phyloP scores from a whole-genome alignment of 2,797 vertebrate genomes.

The Acropternis orthonyx region DNA sequence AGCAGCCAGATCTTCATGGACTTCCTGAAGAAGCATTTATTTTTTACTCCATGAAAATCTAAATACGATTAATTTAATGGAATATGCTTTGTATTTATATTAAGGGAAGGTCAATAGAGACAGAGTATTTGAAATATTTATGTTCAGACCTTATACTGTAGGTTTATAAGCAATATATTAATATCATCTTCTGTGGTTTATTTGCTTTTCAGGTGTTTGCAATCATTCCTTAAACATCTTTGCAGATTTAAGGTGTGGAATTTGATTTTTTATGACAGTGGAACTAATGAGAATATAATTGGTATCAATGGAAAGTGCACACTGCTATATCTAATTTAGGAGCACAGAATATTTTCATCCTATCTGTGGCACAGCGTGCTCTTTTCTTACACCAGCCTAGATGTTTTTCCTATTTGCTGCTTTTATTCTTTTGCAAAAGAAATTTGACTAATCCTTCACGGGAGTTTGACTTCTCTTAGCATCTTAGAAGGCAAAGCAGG shows the following conservation, averaged over 20 bases:
- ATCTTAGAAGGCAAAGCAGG: neutral
- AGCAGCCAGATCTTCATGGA: neutral
- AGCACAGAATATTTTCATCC: neutral
- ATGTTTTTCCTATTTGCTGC: neutral
- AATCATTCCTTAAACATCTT: neutral
- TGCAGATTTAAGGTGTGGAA: neutral
- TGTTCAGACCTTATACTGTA: neutral
- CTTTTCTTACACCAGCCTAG: neutral
- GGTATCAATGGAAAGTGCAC: neutral
- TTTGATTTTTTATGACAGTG: neutral
- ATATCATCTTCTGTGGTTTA: neutral
- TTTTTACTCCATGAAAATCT: neutral
- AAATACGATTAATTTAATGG: neutral
- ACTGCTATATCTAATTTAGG: neutral
- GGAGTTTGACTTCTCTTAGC: neutral
- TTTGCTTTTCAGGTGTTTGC: neutral
- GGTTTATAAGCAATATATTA: neutral
- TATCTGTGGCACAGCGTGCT: neutral
- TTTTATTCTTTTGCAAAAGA: neutral
- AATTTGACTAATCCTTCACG: neutral
- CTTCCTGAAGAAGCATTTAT: neutral
- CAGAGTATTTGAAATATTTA: neutral
- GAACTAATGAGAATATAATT: neutral
- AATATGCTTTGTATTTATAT: neutral
- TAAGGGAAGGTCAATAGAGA: neutral